Conservation (phyloP, 2,888 invertebrate genomes). For the Drosophila rellima region DNA sequence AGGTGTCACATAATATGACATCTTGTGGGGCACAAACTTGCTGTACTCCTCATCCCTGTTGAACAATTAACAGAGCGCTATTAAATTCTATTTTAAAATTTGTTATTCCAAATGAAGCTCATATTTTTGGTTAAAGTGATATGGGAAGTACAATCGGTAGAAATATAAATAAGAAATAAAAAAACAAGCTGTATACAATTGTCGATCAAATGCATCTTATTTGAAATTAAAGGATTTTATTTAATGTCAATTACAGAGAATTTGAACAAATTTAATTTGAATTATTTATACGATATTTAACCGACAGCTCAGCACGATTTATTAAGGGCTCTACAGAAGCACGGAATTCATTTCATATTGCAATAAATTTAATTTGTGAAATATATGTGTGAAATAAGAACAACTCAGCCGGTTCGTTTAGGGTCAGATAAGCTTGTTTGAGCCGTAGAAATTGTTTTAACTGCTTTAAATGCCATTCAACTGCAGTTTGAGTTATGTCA, state of each 20-base stretch:
- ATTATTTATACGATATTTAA: background rate
- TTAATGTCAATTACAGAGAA: background rate
- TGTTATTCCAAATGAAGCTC: background rate
- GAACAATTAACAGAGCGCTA: background rate
- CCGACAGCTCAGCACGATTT: background rate
- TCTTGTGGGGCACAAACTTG: constrained; percentile 76
- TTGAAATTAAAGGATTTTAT: background rate
- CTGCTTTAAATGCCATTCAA: constrained; percentile 43
- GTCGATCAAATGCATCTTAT: background rate
- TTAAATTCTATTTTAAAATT: no score
- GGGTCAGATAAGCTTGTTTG: constrained; percentile 16
- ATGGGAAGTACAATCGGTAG: no score
- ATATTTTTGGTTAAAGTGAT: no score
- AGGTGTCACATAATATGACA: constrained; percentile 78
- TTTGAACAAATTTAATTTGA: background rate
- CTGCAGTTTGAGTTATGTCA: constrained; percentile 23
- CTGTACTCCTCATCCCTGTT: constrained; percentile 82
- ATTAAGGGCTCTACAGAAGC: background rate
- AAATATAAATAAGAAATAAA: no score
- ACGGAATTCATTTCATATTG: constrained; percentile 1
- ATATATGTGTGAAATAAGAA: background rate
- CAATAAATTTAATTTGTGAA: background rate
- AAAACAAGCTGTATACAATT: background rate
- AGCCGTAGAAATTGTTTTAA: constrained; percentile 5
- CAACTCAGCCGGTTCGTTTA: constrained; percentile 12